Evolutionary conservation across 2,888 invertebrate genomes (phyloP).

Genomic region (Mesopsocus fuscifrons): DNA sequence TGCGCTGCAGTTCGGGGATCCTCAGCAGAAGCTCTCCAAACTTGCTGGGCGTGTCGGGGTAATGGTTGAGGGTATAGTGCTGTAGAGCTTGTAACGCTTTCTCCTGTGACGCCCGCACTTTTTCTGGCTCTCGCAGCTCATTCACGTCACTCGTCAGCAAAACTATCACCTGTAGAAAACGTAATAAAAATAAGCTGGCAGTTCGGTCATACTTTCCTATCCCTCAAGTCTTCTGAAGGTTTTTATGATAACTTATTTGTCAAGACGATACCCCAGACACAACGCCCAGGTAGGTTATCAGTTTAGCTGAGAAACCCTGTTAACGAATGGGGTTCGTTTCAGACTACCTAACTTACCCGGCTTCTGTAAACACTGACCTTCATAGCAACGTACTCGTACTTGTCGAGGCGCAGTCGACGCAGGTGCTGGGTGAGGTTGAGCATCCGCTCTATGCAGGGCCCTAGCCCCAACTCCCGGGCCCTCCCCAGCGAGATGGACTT

Average conservation of each 20-base stretch:
- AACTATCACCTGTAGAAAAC: constrained; percentile 22
- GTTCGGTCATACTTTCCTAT: background rate
- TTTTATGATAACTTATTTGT: constrained; percentile 5
- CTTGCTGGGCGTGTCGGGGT: constrained; percentile 84
- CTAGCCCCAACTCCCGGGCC: constrained; percentile 52
- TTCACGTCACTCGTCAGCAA: constrained; percentile 52
- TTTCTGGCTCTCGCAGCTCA: constrained; percentile 81
- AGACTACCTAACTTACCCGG: too few relatives aligned
- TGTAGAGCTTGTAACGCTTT: constrained; percentile 82
- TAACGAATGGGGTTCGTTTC: too few relatives aligned
- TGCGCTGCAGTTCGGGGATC: constrained; percentile 86
- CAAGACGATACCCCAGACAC: background rate
- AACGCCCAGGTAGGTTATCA: too few relatives aligned
- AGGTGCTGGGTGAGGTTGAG: constrained; percentile 86
- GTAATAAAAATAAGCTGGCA: background rate
- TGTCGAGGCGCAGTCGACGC: constrained; percentile 71
- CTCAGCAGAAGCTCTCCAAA: constrained; percentile 83
- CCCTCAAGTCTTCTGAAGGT: too few relatives aligned
- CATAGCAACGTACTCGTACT: constrained; percentile 92
- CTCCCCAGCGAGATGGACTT: constrained; percentile 44
- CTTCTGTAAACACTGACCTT: constrained; percentile 62
- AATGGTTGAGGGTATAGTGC: constrained; percentile 77
- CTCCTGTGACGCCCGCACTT: constrained; percentile 85
- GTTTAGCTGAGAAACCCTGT: too few relatives aligned
- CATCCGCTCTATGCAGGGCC: constrained; percentile 85